Percentiles rank a stretch among this genome's conserved stretches.
Evolutionary conservation across 2,888 invertebrate genomes (phyloP).

Genomic region (Acleris holmiana): DNA sequence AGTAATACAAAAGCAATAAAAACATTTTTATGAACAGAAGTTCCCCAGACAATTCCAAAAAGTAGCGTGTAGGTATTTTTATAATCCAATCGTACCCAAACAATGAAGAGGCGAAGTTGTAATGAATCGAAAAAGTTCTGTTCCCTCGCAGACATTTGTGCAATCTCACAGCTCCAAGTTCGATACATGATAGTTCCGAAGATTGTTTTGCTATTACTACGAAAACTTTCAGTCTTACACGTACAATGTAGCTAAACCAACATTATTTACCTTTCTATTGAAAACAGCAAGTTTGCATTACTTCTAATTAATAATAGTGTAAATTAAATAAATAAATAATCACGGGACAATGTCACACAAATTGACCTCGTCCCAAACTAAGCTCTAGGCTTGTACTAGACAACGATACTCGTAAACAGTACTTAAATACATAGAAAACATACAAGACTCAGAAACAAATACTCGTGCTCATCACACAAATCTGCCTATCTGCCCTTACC

Average conservation of each 20-base stretch:
- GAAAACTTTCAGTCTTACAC: slow-evolving; percentile 10
- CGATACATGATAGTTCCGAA: slow-evolving; percentile 26
- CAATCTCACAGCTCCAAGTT: slow-evolving; percentile 43
- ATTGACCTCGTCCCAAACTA: too few relatives aligned
- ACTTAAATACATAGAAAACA: too few relatives aligned
- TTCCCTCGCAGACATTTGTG: slow-evolving; percentile 50
- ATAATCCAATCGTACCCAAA: slow-evolving; percentile 34
- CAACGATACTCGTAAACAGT: too few relatives aligned
- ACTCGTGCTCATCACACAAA: too few relatives aligned
- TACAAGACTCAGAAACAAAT: too few relatives aligned
- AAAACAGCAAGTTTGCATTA: too few relatives aligned
- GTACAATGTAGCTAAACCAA: not conserved
- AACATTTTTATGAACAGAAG: too few relatives aligned
- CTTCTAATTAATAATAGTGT: too few relatives aligned
- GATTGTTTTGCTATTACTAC: slow-evolving; percentile 35
- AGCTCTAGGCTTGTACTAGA: too few relatives aligned
- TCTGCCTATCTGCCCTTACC: too few relatives aligned
- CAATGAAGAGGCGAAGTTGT: slow-evolving; percentile 51
- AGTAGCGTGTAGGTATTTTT: slow-evolving; percentile 5
- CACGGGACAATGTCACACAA: too few relatives aligned
- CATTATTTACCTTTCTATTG: not conserved
- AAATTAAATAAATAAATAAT: too few relatives aligned
- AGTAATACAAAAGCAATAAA: not conserved
- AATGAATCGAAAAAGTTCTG: slow-evolving; percentile 60
- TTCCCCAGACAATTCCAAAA: not conserved